Conservation (phyloP, 2,888 invertebrate genomes). For the Coecobrya sp. region DNA sequence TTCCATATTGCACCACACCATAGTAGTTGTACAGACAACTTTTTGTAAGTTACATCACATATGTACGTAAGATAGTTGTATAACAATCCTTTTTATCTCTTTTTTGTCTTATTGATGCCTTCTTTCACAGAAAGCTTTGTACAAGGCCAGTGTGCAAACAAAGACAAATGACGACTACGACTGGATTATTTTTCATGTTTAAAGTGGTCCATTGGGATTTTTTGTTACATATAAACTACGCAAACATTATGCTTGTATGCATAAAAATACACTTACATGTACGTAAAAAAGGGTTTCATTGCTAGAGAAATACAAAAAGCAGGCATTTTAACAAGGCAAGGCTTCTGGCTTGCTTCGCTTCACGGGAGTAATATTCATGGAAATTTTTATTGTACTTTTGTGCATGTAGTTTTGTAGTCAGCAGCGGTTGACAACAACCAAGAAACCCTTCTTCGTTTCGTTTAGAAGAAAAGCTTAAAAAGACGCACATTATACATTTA, state of each 20-base stretch:
- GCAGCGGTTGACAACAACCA: background rate
- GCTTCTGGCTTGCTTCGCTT: slow-evolving; percentile 17
- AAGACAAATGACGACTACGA: slow-evolving; percentile 56
- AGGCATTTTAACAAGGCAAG: slow-evolving; percentile 39
- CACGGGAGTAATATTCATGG: slow-evolving; percentile 33
- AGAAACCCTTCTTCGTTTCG: too few relatives aligned
- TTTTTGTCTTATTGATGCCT: background rate
- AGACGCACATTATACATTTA: background rate
- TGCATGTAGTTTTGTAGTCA: background rate
- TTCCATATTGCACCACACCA: background rate
- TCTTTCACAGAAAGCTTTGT: background rate
- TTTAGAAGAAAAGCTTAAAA: too few relatives aligned
- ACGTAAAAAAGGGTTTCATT: background rate
- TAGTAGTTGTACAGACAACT: too few relatives aligned
- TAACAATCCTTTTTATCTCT: slow-evolving; percentile 40
- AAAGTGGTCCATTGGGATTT: slow-evolving; percentile 60
- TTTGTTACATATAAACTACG: background rate
- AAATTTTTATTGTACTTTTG: slow-evolving; percentile 28
- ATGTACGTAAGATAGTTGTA: background rate
- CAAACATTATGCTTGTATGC: slow-evolving; percentile 1
- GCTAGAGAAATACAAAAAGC: background rate
- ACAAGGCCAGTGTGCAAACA: background rate
- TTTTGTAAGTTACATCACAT: background rate
- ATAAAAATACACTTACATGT: background rate
- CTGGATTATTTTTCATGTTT: slow-evolving; percentile 57